Conservation (phyloP, 2,797 vertebrate species). For the Pagetopsis macropterus region DNA sequence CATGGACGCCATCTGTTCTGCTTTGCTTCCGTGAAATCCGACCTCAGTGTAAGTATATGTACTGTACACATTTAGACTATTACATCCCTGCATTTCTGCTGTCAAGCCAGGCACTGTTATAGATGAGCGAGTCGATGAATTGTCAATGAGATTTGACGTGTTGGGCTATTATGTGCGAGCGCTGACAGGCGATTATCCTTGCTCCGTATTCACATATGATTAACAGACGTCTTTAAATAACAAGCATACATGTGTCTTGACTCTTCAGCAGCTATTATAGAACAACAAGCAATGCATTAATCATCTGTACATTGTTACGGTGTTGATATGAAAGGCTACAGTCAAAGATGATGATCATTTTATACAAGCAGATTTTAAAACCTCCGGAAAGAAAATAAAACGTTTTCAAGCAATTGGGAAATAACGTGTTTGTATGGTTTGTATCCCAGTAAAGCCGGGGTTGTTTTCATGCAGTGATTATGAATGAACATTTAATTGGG, state of each 20-base stretch:
- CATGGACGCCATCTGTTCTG: conserved; percentile 75
- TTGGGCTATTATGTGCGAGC: background rate
- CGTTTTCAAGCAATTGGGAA: background rate
- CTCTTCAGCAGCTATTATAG: background rate
- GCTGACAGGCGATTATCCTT: conserved; percentile 47
- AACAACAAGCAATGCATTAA: background rate
- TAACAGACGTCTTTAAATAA: conserved; percentile 22
- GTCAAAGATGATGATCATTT: background rate
- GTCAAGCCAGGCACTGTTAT: conserved; percentile 13
- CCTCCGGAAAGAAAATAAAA: fast-evolving
- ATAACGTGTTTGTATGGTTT: background rate
- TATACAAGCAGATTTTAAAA: background rate
- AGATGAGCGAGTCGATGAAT: background rate
- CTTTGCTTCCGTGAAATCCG: conserved; percentile 65
- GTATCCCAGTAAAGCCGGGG: background rate
- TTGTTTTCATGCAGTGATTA: background rate
- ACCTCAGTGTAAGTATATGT: conserved; percentile 76
- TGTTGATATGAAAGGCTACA: background rate
- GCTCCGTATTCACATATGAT: conserved; percentile 11
- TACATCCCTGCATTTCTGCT: conserved; percentile 14
- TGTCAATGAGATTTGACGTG: conserved; percentile 30
- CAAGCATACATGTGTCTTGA: background rate
- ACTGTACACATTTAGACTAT: conserved; percentile 67
- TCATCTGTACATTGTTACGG: background rate
- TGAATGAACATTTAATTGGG: conserved; percentile 28